phyloP scores from a whole-genome alignment of 2,888 invertebrate species.

The Cheilosia variabilis region DNA sequence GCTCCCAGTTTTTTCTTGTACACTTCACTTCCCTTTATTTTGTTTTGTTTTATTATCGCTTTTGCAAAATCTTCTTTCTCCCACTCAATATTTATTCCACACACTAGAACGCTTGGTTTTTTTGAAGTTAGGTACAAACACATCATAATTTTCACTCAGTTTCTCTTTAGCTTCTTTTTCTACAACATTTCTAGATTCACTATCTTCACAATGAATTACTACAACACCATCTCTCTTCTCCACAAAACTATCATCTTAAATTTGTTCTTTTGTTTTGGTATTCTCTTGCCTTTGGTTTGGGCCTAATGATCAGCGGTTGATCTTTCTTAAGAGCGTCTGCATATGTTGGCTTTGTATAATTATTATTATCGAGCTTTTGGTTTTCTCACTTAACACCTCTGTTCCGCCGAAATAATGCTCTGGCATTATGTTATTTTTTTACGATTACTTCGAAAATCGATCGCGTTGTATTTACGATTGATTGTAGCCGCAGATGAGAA shows the following conservation, averaged over 20 bases:
- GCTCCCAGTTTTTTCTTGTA: neutral
- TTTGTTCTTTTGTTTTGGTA: too few species aligned
- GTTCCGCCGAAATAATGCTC: too few species aligned
- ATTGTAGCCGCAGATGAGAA: too few species aligned
- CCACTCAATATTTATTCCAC: neutral
- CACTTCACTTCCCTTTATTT: neutral
- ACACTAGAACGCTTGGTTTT: neutral
- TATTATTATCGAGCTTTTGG: too few species aligned
- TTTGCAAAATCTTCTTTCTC: neutral
- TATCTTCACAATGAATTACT: conserved; percentile 6
- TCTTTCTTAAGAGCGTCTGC: too few species aligned
- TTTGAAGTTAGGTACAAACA: neutral
- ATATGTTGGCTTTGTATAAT: too few species aligned
- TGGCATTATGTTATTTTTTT: too few species aligned
- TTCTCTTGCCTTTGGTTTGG: too few species aligned
- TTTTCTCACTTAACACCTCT: too few species aligned
- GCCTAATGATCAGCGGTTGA: too few species aligned
- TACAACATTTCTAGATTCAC: neutral
- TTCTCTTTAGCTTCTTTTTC: conserved; percentile 11
- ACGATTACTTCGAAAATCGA: too few species aligned
- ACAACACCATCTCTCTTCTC: conserved; percentile 10
- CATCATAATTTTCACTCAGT: neutral
- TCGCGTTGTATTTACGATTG: too few species aligned
- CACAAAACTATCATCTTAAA: neutral
- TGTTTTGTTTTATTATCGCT: neutral